A percentile compares a stretch with the other conserved stretches of the same genome.
Evolutionary conservation across 2,797 vertebrate species (phyloP).

Genomic region (Triplophysa bombifrons): DNA sequence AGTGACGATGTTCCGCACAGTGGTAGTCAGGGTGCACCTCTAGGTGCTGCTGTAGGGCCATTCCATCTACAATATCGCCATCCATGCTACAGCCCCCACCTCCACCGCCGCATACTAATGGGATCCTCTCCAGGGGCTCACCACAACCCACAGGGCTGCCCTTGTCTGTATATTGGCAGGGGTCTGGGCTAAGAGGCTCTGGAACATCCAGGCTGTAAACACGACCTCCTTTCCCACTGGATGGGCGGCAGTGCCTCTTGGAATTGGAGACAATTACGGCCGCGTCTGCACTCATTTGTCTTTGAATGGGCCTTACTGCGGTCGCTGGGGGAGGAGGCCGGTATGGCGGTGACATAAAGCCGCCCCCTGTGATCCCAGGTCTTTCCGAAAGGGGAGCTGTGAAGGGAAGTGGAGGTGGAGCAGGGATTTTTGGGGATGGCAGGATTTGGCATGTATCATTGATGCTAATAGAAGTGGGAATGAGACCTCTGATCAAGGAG

Average conservation of each 20-base stretch:
- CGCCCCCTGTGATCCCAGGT: conserved; percentile 83
- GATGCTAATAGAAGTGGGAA: conserved; percentile 73
- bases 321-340: conserved; percentile 84
- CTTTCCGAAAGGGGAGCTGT: conserved; percentile 82
- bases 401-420: conserved; percentile 77
- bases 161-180: conserved; percentile 90
- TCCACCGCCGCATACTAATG: conserved; percentile 82
- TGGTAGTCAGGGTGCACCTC: conserved; percentile 97
- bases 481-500: conserved; percentile 76
- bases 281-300: conserved; percentile 95
- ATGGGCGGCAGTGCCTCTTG: conserved; percentile 94
- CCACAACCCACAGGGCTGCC: conserved; percentile 88
- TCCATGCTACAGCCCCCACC: conserved; percentile 74
- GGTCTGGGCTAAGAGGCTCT: conserved; percentile 88
- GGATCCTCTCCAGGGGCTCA: conserved; percentile 92
- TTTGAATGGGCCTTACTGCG: conserved; percentile 89
- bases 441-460: conserved; percentile 69
- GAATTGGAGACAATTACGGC: conserved; percentile 80
- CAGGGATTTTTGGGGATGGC: conserved; percentile 76
- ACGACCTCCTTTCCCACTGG: conserved; percentile 88
- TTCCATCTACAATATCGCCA: conserved; percentile 76
- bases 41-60: conserved; percentile 83
- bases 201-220: conserved; percentile 96
- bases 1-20: conserved; percentile 98
- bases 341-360: conserved; percentile 89